A percentile compares a stretch with the other conserved stretches of the same genome.
Conservation (phyloP, 2,113 vertebrate species). For the Petaurus breviceps region DNA sequence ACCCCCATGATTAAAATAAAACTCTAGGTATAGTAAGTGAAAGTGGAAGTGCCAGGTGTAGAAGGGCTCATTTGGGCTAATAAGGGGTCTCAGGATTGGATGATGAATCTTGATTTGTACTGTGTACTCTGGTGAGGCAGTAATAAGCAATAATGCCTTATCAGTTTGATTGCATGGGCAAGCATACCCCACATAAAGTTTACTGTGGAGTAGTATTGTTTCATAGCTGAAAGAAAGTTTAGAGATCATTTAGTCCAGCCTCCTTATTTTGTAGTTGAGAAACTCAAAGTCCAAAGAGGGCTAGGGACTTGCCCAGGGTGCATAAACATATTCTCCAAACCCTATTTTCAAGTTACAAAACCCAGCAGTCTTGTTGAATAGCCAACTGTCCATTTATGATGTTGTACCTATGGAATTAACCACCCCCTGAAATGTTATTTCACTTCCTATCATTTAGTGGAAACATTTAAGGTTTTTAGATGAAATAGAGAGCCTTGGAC, state of each 20-base stretch:
- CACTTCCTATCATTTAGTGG: no score
- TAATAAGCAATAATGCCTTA: neutral
- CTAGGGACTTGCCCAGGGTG: neutral
- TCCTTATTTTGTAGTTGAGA: neutral
- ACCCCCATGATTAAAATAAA: neutral
- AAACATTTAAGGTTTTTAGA: neutral
- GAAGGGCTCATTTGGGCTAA: neutral
- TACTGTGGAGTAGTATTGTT: neutral
- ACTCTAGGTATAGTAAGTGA: neutral
- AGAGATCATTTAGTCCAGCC: neutral
- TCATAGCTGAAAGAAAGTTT: neutral
- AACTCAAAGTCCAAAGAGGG: neutral
- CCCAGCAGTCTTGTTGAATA: no score
- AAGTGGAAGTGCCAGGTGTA: neutral
- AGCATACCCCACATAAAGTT: neutral
- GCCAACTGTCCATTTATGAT: no score
- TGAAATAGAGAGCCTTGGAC: neutral
- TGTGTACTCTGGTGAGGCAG: neutral
- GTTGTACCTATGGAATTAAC: no score
- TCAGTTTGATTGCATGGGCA: neutral
- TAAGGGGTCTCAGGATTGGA: neutral
- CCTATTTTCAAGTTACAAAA: neutral
- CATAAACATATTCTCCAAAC: neutral
- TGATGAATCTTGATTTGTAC: neutral
- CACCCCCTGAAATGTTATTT: no score